Percentiles rank a stretch among this genome's conserved stretches.
phyloP scores from a whole-genome alignment of 2,797 vertebrate species.

The Octomys mimax region DNA sequence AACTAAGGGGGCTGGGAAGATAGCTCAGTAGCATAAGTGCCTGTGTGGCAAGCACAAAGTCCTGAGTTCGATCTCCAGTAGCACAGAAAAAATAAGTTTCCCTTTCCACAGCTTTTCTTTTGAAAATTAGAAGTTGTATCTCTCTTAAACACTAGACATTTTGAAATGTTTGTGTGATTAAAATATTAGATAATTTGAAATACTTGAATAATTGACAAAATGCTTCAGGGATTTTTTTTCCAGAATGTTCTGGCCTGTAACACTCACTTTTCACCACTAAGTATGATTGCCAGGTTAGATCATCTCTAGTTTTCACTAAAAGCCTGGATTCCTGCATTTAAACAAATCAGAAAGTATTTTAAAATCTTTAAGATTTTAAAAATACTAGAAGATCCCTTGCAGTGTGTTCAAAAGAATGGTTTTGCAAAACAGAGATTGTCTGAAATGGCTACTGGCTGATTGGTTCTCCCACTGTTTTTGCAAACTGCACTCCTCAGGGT shows the following conservation, averaged over 20 bases:
- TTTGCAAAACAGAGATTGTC: slow-evolving; percentile 24
- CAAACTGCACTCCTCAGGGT: neutral
- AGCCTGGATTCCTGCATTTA: neutral
- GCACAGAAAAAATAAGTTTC: neutral
- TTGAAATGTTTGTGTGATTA: neutral
- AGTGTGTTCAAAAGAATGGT: neutral
- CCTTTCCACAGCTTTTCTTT: slow-evolving; percentile 11
- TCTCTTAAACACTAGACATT: neutral
- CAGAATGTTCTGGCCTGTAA: neutral
- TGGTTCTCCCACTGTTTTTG: neutral
- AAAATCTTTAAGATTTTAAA: too few relatives aligned
- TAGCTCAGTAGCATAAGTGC: too few relatives aligned
- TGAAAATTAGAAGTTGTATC: slow-evolving; percentile 29
- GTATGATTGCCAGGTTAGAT: neutral
- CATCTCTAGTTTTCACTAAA: neutral
- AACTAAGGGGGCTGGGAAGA: neutral
- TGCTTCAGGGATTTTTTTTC: neutral
- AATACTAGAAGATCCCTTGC: neutral
- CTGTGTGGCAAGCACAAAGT: too few relatives aligned
- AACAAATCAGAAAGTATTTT: slow-evolving; percentile 27
- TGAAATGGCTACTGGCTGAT: neutral
- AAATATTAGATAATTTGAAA: neutral
- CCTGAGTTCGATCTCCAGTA: too few relatives aligned
- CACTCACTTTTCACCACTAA: neutral
- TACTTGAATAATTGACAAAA: neutral